These are phyloP conservation scores for Drosophila erecta DNA, from an alignment of 1,140 invertebrate genomes.

Conservation along the genomic window DNA sequence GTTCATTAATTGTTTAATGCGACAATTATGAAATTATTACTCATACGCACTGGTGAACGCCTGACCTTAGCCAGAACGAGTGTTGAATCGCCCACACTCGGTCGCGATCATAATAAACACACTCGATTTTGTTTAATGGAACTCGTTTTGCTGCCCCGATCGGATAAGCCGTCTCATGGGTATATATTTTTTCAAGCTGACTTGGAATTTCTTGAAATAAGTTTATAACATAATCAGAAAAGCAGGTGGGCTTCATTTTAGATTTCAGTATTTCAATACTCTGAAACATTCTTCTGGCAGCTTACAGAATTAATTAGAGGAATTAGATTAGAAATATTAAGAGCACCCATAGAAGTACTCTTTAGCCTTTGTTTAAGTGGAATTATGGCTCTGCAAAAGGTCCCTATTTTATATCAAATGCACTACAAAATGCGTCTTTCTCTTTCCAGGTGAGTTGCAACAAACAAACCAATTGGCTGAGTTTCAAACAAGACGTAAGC, in stretches of 20 bases:
- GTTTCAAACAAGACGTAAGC: constrained; percentile 32
- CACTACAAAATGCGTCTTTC: not conserved
- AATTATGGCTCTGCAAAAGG: too few relatives aligned
- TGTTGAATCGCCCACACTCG: constrained; percentile 59
- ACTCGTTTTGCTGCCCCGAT: constrained; percentile 40
- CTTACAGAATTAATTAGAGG: too few relatives aligned
- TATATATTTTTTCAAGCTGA: not conserved
- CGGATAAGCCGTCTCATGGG: not conserved
- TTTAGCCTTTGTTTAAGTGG: not conserved
- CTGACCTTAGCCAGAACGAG: constrained; percentile 61
- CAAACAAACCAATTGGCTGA: not conserved
- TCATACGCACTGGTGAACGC: constrained; percentile 78
- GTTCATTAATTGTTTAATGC: constrained; percentile 64
- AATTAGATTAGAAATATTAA: not conserved
- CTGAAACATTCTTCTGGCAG: not conserved
- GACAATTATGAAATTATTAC: constrained; percentile 75
- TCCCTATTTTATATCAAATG: not conserved
- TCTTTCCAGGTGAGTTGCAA: constrained; percentile 62
- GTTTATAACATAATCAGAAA: constrained; percentile 26
- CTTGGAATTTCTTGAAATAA: constrained; percentile 11
- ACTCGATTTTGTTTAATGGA: constrained; percentile 60
- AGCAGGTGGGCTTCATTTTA: constrained; percentile 14
- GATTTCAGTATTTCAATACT: not conserved
- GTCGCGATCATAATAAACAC: constrained; percentile 29
- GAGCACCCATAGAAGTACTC: not conserved